Percentiles rank a stretch among this genome's conserved stretches.
These are phyloP conservation scores for Mesoclemmys tuberculata DNA, from an alignment of 2,113 vertebrate species.

Conservation along the genomic window DNA sequence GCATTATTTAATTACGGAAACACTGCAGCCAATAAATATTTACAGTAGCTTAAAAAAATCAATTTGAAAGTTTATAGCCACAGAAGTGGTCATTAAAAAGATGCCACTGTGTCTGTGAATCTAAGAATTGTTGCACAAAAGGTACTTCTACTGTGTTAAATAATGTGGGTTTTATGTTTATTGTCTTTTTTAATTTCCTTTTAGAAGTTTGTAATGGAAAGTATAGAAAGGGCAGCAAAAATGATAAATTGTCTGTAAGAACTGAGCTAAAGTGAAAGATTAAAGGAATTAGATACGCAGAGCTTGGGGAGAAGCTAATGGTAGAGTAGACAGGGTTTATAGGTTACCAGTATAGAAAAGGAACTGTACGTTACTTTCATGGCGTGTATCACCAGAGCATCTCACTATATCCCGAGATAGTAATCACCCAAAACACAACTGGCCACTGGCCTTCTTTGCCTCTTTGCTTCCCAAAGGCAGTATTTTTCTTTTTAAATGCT, in stretches of 20 bases:
- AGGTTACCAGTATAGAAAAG: background rate
- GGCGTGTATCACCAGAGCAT: background rate
- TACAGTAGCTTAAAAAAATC: background rate
- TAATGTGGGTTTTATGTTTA: background rate
- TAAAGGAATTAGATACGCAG: background rate
- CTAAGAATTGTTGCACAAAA: background rate
- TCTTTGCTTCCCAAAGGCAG: background rate
- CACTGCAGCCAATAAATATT: background rate
- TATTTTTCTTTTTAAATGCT: background rate
- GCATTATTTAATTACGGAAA: background rate
- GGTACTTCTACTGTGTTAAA: rapidly evolving
- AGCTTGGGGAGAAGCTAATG: background rate
- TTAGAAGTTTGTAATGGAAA: background rate
- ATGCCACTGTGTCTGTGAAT: background rate
- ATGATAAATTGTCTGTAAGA: background rate
- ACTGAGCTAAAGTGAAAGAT: background rate
- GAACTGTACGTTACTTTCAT: background rate
- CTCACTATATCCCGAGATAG: background rate
- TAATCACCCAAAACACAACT: background rate
- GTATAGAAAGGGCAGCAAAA: background rate
- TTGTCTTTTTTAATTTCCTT: background rate
- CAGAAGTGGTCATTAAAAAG: background rate
- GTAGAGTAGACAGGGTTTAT: background rate
- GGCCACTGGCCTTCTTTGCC: background rate
- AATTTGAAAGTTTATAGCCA: background rate